These are phyloP conservation scores for Steatornis caripensis DNA, from an alignment of 2,113 vertebrate species.

Conservation along the genomic window DNA sequence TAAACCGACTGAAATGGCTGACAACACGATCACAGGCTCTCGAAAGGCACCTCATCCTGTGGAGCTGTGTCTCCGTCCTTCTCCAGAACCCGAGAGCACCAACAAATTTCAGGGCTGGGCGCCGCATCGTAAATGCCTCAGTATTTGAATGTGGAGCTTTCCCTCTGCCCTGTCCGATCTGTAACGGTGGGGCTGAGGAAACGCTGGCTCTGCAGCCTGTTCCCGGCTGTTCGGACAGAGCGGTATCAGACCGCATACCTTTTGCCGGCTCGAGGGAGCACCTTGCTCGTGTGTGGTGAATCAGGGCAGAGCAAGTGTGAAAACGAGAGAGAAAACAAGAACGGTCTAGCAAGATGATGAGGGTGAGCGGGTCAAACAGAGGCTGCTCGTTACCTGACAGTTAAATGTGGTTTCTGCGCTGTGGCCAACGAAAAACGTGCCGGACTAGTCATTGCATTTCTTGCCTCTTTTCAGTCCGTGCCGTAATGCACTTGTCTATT, in stretches of 20 bases:
- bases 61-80: neutral
- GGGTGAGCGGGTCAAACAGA: neutral
- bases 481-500: neutral
- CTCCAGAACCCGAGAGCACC: neutral
- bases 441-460: neutral
- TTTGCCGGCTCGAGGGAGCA: neutral
- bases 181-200: neutral
- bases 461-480: neutral
- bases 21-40: neutral
- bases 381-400: neutral
- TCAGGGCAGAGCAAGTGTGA: neutral
- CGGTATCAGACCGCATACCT: neutral
- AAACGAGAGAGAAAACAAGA: neutral
- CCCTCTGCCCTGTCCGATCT: neutral
- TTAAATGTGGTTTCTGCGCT: neutral
- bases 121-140: rapidly evolving
- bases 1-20: neutral
- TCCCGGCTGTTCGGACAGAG: neutral
- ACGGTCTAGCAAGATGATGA: neutral
- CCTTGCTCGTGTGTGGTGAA: rapidly evolving
- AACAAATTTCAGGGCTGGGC: neutral
- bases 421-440: neutral
- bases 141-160: neutral
- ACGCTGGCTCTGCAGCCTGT: rapidly evolving
- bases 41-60: neutral